Conservation (phyloP, 2,113 vertebrate species). For the Microtus oregoni region DNA sequence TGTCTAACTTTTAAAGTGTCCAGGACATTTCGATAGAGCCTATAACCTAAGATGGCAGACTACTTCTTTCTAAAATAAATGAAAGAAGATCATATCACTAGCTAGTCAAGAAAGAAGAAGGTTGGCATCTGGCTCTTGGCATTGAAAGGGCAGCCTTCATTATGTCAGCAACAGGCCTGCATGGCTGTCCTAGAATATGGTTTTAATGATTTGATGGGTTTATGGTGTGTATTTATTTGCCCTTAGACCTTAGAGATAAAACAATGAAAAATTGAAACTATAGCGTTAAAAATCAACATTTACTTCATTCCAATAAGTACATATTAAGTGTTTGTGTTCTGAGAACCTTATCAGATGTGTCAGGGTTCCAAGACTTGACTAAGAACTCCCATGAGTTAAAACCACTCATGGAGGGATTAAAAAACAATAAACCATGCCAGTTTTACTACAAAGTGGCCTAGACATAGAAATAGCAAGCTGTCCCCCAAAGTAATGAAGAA, state of each 20-base stretch:
- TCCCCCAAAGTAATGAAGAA: constrained; percentile 56
- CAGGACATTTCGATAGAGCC: not conserved
- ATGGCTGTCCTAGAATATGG: constrained; percentile 47
- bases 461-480: constrained; percentile 33
- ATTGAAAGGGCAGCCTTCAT: constrained; percentile 36
- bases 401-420: not conserved
- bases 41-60: constrained; percentile 1
- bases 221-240: constrained; percentile 27
- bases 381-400: constrained; percentile 21
- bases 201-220: constrained; percentile 45
- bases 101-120: constrained; percentile 32
- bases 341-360: constrained; percentile 41
- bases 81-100: constrained; percentile 33
- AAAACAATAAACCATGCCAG: constrained; percentile 28
- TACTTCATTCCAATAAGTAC: constrained; percentile 36
- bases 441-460: constrained; percentile 20
- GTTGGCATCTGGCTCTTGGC: constrained; percentile 38
- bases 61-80: constrained; percentile 54
- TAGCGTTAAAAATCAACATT: constrained; percentile 29
- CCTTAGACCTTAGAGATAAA: not conserved
- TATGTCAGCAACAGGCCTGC: not conserved
- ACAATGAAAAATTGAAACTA: constrained; percentile 18
- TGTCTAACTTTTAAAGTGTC: not conserved
- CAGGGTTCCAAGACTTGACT: not conserved
- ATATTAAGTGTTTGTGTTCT: not conserved